phyloP scores from a whole-genome alignment of 2,888 invertebrate species.

The Dasypogon diadema region DNA sequence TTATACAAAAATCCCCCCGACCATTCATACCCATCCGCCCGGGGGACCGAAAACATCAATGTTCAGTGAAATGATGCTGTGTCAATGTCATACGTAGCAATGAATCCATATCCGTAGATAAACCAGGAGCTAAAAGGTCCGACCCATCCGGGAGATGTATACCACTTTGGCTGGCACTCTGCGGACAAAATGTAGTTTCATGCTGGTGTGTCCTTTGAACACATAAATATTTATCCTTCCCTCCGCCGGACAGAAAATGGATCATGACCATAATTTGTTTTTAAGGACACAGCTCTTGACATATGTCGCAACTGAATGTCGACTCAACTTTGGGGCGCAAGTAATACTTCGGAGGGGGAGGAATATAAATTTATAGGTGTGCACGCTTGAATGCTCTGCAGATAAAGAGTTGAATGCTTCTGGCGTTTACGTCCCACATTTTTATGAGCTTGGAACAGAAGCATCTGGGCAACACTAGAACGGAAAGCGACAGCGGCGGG shows the following conservation, averaged over 20 bases:
- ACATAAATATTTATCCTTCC: constrained; percentile 46
- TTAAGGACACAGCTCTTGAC: constrained; percentile 49
- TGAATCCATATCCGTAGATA: constrained; percentile 31
- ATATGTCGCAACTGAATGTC: constrained; percentile 43
- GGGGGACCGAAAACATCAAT: constrained; percentile 1
- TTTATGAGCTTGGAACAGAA: too few relatives aligned
- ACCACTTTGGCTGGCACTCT: constrained; percentile 9
- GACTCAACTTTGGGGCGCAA: constrained; percentile 32
- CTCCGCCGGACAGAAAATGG: constrained; percentile 43
- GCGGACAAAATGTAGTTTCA: constrained; percentile 36
- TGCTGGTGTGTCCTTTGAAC: constrained; percentile 31
- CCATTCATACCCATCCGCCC: not conserved
- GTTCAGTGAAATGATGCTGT: constrained; percentile 31
- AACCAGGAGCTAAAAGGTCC: constrained; percentile 35
- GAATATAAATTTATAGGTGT: constrained; percentile 48
- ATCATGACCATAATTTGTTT: constrained; percentile 51
- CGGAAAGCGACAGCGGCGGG: too few relatives aligned
- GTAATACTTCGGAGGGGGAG: constrained; percentile 33
- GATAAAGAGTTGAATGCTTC: constrained; percentile 41
- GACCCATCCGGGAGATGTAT: constrained; percentile 27
- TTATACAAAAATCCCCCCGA: not conserved
- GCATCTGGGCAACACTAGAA: too few relatives aligned
- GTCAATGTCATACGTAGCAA: constrained; percentile 40
- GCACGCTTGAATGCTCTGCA: constrained; percentile 24
- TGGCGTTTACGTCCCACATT: not conserved